phyloP scores from a whole-genome alignment of 2,113 vertebrate species.

The Dipodomys ordii region DNA sequence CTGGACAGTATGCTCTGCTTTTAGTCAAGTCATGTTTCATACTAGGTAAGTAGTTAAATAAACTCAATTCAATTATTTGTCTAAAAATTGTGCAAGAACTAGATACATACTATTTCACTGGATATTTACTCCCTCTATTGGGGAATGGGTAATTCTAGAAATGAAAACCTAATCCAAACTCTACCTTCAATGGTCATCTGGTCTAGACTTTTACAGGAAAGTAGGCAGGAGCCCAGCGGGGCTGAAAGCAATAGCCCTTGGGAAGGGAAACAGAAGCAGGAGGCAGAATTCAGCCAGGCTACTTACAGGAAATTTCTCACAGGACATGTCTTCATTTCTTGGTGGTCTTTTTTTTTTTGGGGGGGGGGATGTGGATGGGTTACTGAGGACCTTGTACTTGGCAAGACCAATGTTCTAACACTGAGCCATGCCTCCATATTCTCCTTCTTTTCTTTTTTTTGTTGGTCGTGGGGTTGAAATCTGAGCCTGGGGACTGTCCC shows the following conservation, averaged over 20 bases:
- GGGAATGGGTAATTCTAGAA: conserved; percentile 37
- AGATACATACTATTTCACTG: not conserved
- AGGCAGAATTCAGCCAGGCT: not conserved
- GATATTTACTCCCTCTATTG: conserved; percentile 12
- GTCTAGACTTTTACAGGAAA: not conserved
- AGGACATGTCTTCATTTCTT: not conserved
- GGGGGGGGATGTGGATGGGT: no score
- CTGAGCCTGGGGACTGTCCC: no score
- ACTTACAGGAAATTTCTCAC: no score
- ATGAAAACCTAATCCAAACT: not conserved
- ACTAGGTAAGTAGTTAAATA: not conserved
- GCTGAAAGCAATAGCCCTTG: not conserved
- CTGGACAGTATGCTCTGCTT: not conserved
- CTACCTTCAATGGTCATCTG: not conserved
- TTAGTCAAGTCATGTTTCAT: not conserved
- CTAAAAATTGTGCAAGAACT: not conserved
- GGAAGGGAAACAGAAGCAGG: not conserved
- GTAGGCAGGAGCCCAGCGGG: not conserved
- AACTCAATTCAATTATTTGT: not conserved
- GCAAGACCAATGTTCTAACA: no score
- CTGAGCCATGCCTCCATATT: no score
- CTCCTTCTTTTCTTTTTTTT: no score
- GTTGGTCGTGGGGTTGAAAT: no score
- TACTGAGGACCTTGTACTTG: no score
- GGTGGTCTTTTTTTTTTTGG: no score